These are phyloP conservation scores for Sebastes taczanowskii DNA, from an alignment of 2,797 vertebrate species.

Conservation along the genomic window DNA sequence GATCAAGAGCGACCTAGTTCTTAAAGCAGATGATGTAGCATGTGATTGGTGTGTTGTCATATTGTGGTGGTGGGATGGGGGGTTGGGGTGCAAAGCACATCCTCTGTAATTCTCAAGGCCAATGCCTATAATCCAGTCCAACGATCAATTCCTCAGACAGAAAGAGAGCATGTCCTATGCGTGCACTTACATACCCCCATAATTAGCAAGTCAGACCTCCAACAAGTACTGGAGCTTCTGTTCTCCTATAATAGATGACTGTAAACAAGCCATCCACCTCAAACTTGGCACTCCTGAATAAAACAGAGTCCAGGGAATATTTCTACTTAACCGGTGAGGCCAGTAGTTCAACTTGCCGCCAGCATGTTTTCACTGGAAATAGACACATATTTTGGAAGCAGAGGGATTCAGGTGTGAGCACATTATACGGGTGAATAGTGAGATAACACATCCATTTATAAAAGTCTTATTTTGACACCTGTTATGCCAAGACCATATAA, in stretches of 20 bases:
- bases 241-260: slow-evolving; percentile 36
- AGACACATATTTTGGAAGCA: not conserved
- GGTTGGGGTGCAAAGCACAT: slow-evolving; percentile 23
- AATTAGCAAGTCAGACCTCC: slow-evolving; percentile 29
- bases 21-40: slow-evolving; percentile 64
- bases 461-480: not conserved
- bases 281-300: slow-evolving; percentile 14
- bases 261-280: slow-evolving; percentile 27
- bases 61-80: slow-evolving; percentile 41
- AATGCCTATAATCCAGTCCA: slow-evolving; percentile 56
- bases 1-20: slow-evolving; percentile 68
- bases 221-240: slow-evolving; percentile 10
- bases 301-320: not conserved
- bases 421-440: not conserved
- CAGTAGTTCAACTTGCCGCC: not conserved
- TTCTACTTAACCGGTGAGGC: not conserved
- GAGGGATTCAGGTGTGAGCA: not conserved
- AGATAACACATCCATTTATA: not conserved
- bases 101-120: slow-evolving; percentile 64
- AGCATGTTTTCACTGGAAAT: not conserved
- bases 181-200: slow-evolving; percentile 9
- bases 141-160: slow-evolving; percentile 50
- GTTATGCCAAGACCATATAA: not conserved
- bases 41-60: slow-evolving; percentile 72
- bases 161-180: not conserved